A percentile compares a stretch with the other conserved stretches of the same genome.
Evolutionary conservation across 2,888 invertebrate genomes (phyloP).

Genomic region (Seira sanloemensis): DNA sequence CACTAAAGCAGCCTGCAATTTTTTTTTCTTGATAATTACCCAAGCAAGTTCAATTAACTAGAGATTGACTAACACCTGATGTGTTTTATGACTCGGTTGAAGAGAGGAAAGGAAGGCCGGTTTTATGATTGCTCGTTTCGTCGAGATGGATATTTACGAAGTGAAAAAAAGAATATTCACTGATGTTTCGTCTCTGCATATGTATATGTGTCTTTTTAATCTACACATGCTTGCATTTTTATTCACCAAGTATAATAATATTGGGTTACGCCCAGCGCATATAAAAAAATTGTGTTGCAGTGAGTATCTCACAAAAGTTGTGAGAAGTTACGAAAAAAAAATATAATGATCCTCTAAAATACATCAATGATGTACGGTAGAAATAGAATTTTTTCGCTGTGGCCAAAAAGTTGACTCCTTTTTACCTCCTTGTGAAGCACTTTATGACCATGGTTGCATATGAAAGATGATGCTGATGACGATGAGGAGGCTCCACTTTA

Average conservation of each 20-base stretch:
- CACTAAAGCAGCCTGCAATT: too few relatives aligned
- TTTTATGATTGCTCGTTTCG: too few relatives aligned
- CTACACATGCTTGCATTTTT: constrained; percentile 27
- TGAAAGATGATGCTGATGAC: not conserved
- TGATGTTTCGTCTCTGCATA: constrained; percentile 43
- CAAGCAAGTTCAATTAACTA: not conserved
- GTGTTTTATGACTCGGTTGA: not conserved
- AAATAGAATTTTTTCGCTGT: not conserved
- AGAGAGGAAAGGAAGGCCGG: too few relatives aligned
- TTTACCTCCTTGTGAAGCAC: too few relatives aligned
- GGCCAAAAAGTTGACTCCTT: not conserved
- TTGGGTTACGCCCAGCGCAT: constrained; percentile 53
- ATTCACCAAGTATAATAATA: constrained; percentile 53
- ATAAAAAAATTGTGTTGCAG: constrained; percentile 51
- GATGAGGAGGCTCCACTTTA: not conserved
- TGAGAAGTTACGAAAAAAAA: too few relatives aligned
- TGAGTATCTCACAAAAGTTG: too few relatives aligned
- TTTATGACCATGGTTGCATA: not conserved
- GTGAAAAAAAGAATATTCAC: constrained; percentile 31
- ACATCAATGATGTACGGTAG: not conserved
- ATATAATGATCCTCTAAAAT: not conserved
- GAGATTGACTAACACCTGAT: not conserved
- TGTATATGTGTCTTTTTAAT: constrained; percentile 37
- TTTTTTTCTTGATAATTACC: too few relatives aligned
- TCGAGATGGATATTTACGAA: constrained; percentile 40